phyloP scores from a whole-genome alignment of 2,113 vertebrate species.

The Aplodontia rufa region DNA sequence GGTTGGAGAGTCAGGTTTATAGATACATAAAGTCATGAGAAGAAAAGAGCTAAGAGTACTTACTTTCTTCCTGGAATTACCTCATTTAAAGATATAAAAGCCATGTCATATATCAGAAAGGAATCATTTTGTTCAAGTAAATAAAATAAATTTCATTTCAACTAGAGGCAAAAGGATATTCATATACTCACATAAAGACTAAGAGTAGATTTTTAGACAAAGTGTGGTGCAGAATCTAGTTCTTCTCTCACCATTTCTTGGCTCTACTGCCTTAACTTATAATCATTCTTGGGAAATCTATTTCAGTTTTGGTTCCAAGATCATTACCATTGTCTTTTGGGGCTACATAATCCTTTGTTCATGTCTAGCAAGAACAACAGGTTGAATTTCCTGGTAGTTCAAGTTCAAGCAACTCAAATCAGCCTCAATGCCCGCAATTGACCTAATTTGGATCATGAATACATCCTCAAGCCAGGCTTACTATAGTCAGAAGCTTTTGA shows the following conservation, averaged over 20 bases:
- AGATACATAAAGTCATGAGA: not conserved
- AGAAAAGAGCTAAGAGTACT: not conserved
- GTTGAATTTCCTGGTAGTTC: not conserved
- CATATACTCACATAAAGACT: not conserved
- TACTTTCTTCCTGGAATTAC: not conserved
- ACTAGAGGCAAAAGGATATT: not conserved
- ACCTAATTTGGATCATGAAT: not conserved
- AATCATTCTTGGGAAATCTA: not conserved
- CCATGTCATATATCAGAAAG: not conserved
- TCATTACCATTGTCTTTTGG: not conserved
- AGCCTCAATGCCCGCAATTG: not conserved
- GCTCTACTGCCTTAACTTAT: not conserved
- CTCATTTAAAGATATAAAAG: not conserved
- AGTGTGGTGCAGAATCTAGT: not conserved
- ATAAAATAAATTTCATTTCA: not conserved
- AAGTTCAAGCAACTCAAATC: not conserved
- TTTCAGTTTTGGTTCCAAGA: not conserved
- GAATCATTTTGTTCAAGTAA: not conserved
- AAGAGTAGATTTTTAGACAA: not conserved
- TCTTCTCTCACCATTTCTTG: not conserved
- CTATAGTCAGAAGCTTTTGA: not conserved
- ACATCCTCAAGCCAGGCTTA: not conserved
- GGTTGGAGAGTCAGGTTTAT: not conserved
- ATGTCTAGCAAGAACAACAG: not conserved
- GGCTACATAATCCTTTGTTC: not conserved